These are phyloP conservation scores for Crocuta crocuta DNA, from an alignment of 2,113 vertebrate species.

Conservation along the genomic window DNA sequence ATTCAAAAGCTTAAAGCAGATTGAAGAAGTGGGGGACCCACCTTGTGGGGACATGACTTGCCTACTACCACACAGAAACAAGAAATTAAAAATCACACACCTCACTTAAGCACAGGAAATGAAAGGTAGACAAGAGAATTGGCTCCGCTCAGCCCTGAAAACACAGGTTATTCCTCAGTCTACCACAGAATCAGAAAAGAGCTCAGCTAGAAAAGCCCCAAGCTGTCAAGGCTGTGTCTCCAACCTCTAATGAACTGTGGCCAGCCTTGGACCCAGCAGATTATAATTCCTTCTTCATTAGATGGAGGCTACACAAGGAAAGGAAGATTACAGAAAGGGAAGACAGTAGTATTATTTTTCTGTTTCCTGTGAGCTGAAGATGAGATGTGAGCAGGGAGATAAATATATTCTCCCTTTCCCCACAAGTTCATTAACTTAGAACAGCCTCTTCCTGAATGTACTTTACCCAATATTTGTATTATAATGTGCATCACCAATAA, in stretches of 20 bases:
- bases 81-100: not conserved
- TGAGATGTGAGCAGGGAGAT: not conserved
- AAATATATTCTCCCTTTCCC: not conserved
- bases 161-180: not conserved
- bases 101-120: not conserved
- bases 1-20: not conserved
- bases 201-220: not conserved
- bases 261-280: not conserved
- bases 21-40: not conserved
- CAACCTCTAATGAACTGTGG: not conserved
- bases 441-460: not conserved
- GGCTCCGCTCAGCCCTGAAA: not conserved
- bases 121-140: not conserved
- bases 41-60: not conserved
- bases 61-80: not conserved
- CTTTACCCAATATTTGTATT: not conserved
- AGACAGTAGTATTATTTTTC: not conserved
- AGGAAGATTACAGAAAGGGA: not conserved
- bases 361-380: not conserved
- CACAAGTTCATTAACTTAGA: not conserved
- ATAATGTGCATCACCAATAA: not conserved
- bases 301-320: not conserved
- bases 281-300: not conserved
- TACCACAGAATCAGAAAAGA: not conserved
- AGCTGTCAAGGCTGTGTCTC: not conserved